Evolutionary conservation across 2,797 vertebrate species (phyloP).

Genomic region (Enteromius afrohamiltoni): DNA sequence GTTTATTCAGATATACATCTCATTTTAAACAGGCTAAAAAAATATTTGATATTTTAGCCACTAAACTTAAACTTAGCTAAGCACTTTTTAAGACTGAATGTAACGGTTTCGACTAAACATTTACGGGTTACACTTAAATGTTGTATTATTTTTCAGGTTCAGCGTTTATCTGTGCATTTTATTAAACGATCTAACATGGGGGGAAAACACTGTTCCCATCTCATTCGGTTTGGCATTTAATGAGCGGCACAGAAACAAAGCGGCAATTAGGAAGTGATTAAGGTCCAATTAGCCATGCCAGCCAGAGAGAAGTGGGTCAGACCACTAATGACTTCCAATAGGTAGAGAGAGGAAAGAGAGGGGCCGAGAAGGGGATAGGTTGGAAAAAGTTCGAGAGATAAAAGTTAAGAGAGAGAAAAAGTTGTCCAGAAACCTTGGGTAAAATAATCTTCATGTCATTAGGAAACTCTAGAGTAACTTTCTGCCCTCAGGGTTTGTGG

Average conservation of each 20-base stretch:
- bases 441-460: neutral
- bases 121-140: neutral
- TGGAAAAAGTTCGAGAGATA: neutral
- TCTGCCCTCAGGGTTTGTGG: conserved; percentile 25
- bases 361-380: neutral
- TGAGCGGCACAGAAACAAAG: conserved; percentile 73
- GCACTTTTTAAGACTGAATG: neutral
- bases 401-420: neutral
- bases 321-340: conserved; percentile 74
- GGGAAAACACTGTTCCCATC: conserved; percentile 40
- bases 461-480: neutral
- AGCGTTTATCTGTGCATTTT: neutral
- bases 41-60: neutral
- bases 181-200: conserved; percentile 63
- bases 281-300: conserved; percentile 77
- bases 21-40: neutral
- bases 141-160: neutral
- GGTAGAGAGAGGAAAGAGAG: conserved; percentile 37
- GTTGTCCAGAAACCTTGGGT: neutral
- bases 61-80: neutral
- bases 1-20: neutral
- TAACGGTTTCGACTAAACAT: neutral
- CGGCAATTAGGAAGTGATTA: conserved; percentile 79
- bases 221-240: conserved; percentile 69
- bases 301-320: conserved; percentile 76